Percentiles rank a stretch among this genome's conserved stretches.
Conservation (phyloP, 2,888 invertebrate genomes). For the Drepana falcataria region DNA sequence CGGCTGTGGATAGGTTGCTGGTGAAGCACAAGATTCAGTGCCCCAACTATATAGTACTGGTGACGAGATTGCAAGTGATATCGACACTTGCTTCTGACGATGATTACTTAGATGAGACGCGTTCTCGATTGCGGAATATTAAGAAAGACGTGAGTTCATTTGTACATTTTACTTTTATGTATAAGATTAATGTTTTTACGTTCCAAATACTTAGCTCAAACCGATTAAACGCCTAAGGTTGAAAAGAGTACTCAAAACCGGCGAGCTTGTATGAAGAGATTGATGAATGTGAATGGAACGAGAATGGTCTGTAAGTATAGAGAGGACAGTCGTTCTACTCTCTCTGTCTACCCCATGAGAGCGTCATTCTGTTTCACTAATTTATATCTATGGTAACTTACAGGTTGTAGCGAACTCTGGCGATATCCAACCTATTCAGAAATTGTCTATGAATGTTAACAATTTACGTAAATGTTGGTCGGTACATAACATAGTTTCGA, state of each 20-base stretch:
- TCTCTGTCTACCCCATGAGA: no score
- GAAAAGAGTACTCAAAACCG: no score
- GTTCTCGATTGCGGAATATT: slow-evolving; percentile 82
- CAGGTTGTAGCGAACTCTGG: slow-evolving; percentile 48
- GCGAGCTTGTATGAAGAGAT: no score
- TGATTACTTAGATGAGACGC: slow-evolving; percentile 82
- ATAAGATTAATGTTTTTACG: no score
- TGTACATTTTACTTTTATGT: neutral
- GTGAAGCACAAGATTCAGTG: slow-evolving; percentile 89
- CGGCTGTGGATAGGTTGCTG: slow-evolving; percentile 92
- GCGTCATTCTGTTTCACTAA: no score
- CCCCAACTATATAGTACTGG: slow-evolving; percentile 87
- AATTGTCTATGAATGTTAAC: slow-evolving; percentile 87
- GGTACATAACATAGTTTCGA: slow-evolving; percentile 91
- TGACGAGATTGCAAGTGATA: slow-evolving; percentile 85
- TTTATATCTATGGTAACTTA: slow-evolving; percentile 9
- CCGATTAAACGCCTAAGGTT: no score
- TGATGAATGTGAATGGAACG: no score
- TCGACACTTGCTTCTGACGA: slow-evolving; percentile 88
- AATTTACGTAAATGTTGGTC: slow-evolving; percentile 94
- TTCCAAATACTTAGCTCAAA: no score
- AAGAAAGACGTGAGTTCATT: slow-evolving; percentile 80
- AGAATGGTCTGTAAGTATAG: no score
- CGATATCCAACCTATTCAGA: slow-evolving; percentile 83
- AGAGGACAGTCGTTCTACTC: no score